Base-by-base conservation (phyloP, 2,113 vertebrate genomes). In the Ranitomeya imitator region DNA sequence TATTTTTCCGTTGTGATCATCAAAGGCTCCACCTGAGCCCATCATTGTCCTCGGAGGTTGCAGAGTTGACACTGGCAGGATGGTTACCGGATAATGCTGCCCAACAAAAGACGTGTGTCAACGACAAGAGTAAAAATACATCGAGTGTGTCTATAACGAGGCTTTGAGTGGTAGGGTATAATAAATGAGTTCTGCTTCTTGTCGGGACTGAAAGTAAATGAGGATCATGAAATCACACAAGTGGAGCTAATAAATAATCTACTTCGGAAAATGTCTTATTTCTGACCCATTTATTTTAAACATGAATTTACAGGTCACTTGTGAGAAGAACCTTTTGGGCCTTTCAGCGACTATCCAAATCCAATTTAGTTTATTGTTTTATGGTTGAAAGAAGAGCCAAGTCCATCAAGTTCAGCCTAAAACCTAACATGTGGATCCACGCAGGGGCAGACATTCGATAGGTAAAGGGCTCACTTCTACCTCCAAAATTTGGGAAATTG, bases 1-100 rank as follows among this genome's bases (percentile, higher is more conserved):
- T 81, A 81, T 81, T 81, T 45, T 79, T 57, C 59, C 14, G 10
- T 81, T 16, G 26, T 8, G 23, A 23, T 59, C 78, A 80, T 26
- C 54, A 60, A 54, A 60, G 31, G 13, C 60, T 31, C 52, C 78
- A 80, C 78, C 67, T 71, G 67, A 71, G 67, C 67, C 67, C 67
- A 19, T 71, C 26, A 31, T 71, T 71, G 67, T 71, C 12, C 23
- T 26, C 67, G 7, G 9, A 4, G 55, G 55, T 57, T 57, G 9
- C 3, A 57, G 9, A 23, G 67, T 71, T 71, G 67, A 71, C 23
- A 14, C 13, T 14, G 67, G 10, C 67, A 13, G 67, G 67, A 71
- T 71, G 67, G 67, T 31, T 26, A 31, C 67, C 23, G 67, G 67
- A 71, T 71, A 71, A 71, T 14, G 2, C 23, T 26, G 67, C 18